Percentiles rank a stretch among this genome's conserved stretches.
phyloP scores from a whole-genome alignment of 2,888 invertebrate species.

The Rambutsinella grinnellia region DNA sequence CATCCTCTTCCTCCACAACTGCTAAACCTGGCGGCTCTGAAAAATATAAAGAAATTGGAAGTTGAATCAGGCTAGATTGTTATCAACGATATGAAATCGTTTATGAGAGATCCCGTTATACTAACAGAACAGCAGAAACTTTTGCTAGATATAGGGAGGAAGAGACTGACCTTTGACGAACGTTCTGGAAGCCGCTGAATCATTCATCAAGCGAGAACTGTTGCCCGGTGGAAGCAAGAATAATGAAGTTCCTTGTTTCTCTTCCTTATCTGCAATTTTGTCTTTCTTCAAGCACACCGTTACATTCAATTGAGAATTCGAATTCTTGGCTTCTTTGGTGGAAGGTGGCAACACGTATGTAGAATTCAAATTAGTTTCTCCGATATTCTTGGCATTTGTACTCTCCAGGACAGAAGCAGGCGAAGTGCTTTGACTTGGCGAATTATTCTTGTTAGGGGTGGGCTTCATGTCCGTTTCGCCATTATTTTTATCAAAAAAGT shows the following conservation, averaged over 20 bases:
- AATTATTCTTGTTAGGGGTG: background rate
- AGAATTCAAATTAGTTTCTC: slow-evolving; percentile 32
- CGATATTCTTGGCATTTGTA: background rate
- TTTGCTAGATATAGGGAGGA: no score
- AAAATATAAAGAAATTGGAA: no score
- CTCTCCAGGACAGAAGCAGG: slow-evolving; percentile 1
- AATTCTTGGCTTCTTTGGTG: background rate
- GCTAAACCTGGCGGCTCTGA: slow-evolving; percentile 25
- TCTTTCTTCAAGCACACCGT: slow-evolving; percentile 36
- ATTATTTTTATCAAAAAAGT: slow-evolving; percentile 31
- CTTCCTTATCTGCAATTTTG: background rate
- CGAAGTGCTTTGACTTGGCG: background rate
- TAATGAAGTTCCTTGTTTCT: background rate
- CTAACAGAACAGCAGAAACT: no score
- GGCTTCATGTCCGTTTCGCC: background rate
- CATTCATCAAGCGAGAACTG: slow-evolving; percentile 12
- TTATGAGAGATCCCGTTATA: no score
- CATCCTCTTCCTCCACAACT: slow-evolving; percentile 30
- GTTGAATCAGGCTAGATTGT: no score
- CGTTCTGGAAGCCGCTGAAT: slow-evolving; percentile 17
- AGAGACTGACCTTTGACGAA: slow-evolving; percentile 32
- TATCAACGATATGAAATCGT: no score
- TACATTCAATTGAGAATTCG: slow-evolving; percentile 25
- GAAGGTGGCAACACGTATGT: slow-evolving; percentile 30
- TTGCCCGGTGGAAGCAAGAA: background rate